Evolutionary conservation across 1,140 invertebrate genomes (phyloP), one percentile per base, ranked within the genome.

Genomic region (Dendrolimus kikuchii): DNA sequence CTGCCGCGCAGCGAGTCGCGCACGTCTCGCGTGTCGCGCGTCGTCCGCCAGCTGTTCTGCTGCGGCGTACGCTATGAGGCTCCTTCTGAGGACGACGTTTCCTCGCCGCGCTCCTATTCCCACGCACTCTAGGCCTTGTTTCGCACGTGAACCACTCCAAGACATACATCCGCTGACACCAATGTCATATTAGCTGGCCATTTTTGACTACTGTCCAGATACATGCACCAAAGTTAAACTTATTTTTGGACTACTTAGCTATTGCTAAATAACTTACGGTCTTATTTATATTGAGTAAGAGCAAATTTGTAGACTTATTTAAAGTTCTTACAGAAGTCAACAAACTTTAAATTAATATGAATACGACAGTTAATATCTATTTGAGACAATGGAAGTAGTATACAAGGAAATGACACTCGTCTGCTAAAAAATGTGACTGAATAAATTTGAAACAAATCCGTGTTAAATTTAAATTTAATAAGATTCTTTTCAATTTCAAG

Each of bases 1-100:
- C 78, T 83, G 80, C 74, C 80, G 68, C 82, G 78, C 68, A 73
- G 67, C 59, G 74, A 74, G 47, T 79, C 78, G 47, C 77, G 78
- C 36, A 55, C 66, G 37, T 81, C 77, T 36, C 75, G 78, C 50
- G 71, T 77, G 6, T 71, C 69, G 42, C 79, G 77, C 54, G 70
- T 60, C 5, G 68, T 80, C 48, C 74, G 79, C 6, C 74, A 79
- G 57, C 57, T 86, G 49, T 72, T 86, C 66, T 86, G 82, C 66
- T 86, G 82, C 61, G 82, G 82, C 10, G 67, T 77, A 5, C 55
- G 59, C 5, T 73, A 76, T 62, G 74, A 77, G 10, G 61, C 73
- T 2, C 66, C 78, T 49, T 81, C 80, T 6, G 80, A 86, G 52
- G 71, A 86, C 48, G 63, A 77, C 45, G 57, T 81, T 39, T 63